These are phyloP conservation scores for Diorhabda sublineata DNA, from an alignment of 1,140 invertebrate genomes.

Conservation along the genomic window DNA sequence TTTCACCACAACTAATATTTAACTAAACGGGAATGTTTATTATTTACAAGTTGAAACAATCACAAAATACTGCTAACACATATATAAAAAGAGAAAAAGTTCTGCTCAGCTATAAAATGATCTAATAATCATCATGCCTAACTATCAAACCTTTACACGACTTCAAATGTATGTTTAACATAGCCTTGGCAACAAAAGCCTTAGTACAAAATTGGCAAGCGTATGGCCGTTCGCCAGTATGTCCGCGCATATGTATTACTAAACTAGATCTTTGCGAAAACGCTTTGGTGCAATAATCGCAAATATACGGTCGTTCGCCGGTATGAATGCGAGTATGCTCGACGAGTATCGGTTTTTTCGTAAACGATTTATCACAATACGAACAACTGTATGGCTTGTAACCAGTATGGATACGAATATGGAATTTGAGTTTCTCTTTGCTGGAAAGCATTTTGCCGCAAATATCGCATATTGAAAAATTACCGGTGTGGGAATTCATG, in stretches of 20 bases:
- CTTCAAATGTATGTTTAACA: constrained; percentile 61
- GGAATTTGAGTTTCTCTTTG: constrained; percentile 47
- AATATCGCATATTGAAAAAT: constrained; percentile 44
- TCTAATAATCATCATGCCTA: constrained; percentile 7
- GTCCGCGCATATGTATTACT: constrained; percentile 52
- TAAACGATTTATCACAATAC: constrained; percentile 52
- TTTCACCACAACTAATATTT: no score
- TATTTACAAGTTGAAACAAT: no score
- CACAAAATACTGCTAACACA: no score
- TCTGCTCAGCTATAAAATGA: neutral
- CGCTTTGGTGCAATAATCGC: constrained; percentile 56
- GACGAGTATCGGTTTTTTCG: constrained; percentile 47
- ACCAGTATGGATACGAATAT: constrained; percentile 53
- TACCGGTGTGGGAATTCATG: constrained; percentile 45
- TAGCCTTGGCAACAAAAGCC: constrained; percentile 55
- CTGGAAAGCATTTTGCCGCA: constrained; percentile 46
- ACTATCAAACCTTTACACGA: constrained; percentile 39
- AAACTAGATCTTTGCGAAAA: constrained; percentile 67
- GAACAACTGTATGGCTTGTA: constrained; percentile 56
- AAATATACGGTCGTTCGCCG: constrained; percentile 52
- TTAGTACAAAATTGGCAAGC: constrained; percentile 51
- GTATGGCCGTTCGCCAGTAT: constrained; percentile 49
- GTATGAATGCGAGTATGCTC: constrained; percentile 51
- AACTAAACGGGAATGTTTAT: no score
- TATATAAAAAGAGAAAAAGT: neutral